Conservation (phyloP, 2,113 vertebrate genomes). For the Xiphorhynchus elegans region DNA sequence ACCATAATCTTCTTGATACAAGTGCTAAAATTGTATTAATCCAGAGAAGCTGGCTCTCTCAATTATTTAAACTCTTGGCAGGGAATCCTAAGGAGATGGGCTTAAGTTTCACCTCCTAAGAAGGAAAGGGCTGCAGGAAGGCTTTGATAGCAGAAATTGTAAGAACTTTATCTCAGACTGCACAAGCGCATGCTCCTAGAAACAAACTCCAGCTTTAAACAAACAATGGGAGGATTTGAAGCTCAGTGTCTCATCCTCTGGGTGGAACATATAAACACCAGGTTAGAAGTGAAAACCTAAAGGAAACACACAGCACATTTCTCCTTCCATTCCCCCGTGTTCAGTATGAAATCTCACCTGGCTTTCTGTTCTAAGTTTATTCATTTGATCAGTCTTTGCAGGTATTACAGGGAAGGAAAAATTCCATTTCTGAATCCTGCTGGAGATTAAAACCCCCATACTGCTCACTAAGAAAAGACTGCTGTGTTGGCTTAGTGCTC, state of each 20-base stretch:
- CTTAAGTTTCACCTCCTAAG: conserved; percentile 7
- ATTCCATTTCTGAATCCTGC: neutral
- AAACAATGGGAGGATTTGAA: conserved; percentile 20
- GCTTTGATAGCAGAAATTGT: neutral
- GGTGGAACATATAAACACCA: neutral
- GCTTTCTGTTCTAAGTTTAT: neutral
- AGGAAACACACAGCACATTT: neutral
- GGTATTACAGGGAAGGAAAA: neutral
- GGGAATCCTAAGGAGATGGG: neutral
- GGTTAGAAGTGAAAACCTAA: neutral
- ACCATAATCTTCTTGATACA: neutral
- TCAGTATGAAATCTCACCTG: neutral
- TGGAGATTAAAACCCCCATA: neutral
- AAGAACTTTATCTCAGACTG: neutral
- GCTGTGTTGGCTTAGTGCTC: neutral
- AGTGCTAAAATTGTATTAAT: neutral
- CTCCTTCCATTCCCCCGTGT: neutral
- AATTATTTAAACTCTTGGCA: conserved; percentile 1
- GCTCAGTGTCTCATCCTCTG: neutral
- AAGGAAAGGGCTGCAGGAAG: conserved; percentile 1
- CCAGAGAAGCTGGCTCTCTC: neutral
- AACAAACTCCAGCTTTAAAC: neutral
- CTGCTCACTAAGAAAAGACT: neutral
- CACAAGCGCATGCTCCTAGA: neutral
- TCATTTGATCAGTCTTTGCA: neutral